These are phyloP conservation scores for Deroptyus accipitrinus DNA, from an alignment of 2,113 vertebrate genomes.

Conservation along the genomic window DNA sequence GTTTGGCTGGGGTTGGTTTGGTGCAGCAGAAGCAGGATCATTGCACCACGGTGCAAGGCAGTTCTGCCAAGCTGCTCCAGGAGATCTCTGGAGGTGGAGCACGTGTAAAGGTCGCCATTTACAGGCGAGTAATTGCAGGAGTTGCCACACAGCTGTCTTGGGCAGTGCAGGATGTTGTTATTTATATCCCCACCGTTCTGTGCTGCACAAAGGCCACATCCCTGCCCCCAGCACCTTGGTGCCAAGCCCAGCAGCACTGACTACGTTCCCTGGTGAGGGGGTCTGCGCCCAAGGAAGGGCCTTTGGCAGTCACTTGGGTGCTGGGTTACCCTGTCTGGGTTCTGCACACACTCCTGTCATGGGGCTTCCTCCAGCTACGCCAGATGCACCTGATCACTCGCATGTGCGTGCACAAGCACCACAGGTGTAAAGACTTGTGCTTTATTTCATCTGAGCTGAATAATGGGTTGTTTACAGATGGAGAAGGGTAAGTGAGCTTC, in stretches of 20 bases:
- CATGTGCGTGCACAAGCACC: not conserved
- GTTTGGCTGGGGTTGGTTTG: not conserved
- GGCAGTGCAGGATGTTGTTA: not conserved
- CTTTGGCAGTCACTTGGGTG: fast-evolving
- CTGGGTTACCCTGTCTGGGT: fast-evolving
- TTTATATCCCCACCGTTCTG: not conserved
- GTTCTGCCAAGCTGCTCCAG: fast-evolving
- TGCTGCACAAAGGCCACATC: fast-evolving
- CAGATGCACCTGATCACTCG: not conserved
- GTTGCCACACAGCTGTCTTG: not conserved
- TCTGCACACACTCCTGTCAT: fast-evolving
- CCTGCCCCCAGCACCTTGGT: not conserved
- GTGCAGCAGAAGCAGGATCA: not conserved
- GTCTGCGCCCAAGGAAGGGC: fast-evolving
- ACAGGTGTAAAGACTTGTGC: not conserved
- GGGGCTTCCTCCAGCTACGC: fast-evolving
- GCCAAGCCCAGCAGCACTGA: not conserved
- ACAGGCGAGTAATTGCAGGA: conserved; percentile 2
- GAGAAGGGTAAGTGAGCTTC: not conserved
- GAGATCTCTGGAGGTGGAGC: not conserved
- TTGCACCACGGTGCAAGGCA: fast-evolving
- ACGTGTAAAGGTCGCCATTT: conserved; percentile 3
- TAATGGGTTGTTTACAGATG: not conserved
- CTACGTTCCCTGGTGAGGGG: not conserved
- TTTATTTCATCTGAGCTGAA: not conserved